Evolutionary conservation across 2,113 vertebrate genomes (phyloP), one percentile per base, ranked within the genome.

Genomic region (Eubucco bourcierii): DNA sequence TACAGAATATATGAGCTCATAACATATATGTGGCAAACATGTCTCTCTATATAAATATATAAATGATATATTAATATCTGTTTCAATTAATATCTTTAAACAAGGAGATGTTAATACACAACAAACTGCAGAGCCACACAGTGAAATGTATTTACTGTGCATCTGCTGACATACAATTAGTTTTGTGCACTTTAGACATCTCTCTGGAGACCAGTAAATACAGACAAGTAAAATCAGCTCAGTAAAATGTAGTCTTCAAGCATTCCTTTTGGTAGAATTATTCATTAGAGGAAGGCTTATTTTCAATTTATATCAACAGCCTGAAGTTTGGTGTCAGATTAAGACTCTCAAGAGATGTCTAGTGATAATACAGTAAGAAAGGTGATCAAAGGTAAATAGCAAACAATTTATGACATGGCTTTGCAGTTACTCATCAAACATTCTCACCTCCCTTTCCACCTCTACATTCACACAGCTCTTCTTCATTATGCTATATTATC

Each of bases 251-350:
- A 68, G 33, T 56, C 58, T 90, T 73, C 61, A 88, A 78, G 61
- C 93, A 81, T 83, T 72, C 33, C 33, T 31, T 72, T 50, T 81
- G 82, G 58, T 58, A 88, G 33, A 90, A 93, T 78, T 88, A 95
- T 90, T 86, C 66, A 79, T 79, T 78, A 90, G 4, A 74, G 15
- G 50, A 91, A 86, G 70, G 33, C 34, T 79, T 88, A 50, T 84
- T 79, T 92, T 84, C 55, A 61, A 24, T 44, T 75, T 60, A 61
- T 50, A 84, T 46, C 83, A 81, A 65, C 83, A 81, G 63, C 46
- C 67, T 76, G 59, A 88, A 84, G 39, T 8, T 88, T 70, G 50
- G 59, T 59, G 63, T 84, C 64, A 81, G 34, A 81, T 61, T 50
- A 84, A 86, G 53, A n/a, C 39, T 75, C 85, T 84, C 37, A 34